Conservation (phyloP, 2,888 invertebrate species). For the Pyrgus malvae region DNA sequence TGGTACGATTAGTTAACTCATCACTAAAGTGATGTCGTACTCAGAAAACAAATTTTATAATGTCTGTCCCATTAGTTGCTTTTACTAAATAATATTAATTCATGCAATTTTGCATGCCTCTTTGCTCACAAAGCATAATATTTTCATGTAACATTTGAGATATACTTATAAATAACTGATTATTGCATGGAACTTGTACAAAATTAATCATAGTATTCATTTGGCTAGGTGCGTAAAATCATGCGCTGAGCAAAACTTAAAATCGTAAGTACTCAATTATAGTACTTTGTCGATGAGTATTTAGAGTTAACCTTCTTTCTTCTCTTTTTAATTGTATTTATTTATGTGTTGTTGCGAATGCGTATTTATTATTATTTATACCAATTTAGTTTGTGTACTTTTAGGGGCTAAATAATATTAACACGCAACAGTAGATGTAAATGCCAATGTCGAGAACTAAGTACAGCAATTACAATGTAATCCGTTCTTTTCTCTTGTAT, state of each 20-base stretch:
- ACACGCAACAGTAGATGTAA: slow-evolving; percentile 6
- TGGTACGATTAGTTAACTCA: too few relatives aligned
- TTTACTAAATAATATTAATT: too few relatives aligned
- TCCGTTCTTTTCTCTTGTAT: too few relatives aligned
- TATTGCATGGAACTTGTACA: slow-evolving; percentile 28
- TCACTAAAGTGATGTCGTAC: too few relatives aligned
- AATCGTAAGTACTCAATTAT: slow-evolving; percentile 64
- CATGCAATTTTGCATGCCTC: slow-evolving; percentile 6
- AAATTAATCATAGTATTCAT: slow-evolving; percentile 69
- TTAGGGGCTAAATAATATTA: neutral
- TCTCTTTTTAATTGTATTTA: slow-evolving; percentile 1
- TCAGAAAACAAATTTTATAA: too few relatives aligned
- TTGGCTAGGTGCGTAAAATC: slow-evolving; percentile 76
- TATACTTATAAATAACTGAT: too few relatives aligned
- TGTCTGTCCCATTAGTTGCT: too few relatives aligned
- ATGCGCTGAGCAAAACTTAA: slow-evolving; percentile 77
- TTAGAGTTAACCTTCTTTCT: neutral
- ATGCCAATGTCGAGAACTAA: neutral
- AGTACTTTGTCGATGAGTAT: slow-evolving; percentile 30
- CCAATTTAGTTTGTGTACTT: slow-evolving; percentile 6
- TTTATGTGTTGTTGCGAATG: slow-evolving; percentile 22
- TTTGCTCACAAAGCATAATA: neutral
- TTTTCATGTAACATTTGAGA: too few relatives aligned
- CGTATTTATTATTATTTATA: slow-evolving; percentile 15
- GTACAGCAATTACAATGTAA: neutral